Evolutionary conservation across 2,888 invertebrate species (phyloP), one percentile per base, ranked within the genome.

Genomic region (Drosophila recens): DNA sequence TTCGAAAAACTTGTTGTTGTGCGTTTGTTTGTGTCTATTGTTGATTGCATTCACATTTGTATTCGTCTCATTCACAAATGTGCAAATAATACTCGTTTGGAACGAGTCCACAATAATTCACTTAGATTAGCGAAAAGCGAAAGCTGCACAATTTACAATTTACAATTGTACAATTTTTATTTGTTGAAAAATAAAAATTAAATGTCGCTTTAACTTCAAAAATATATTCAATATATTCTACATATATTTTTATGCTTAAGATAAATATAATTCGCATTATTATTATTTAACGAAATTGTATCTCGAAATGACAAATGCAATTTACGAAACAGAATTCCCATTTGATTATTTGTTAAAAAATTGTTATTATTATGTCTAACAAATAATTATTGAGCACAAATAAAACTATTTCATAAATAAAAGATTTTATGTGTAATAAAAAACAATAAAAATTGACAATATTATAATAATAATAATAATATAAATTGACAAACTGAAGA

Each of bases 381-480:
- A 36, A 40, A 33, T 45, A 53, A 72, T 53, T 75, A 67, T 66
- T 45, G 67, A 57, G 77, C 77, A 77, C 77, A 79, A 70, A 49
- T 54, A 45, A 62, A 57, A 27, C 23, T 68, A 79, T 82, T 87
- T 65, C 43, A 68, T 85, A 75, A 81, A 63, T 65, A 54, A 80
- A 67, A 66, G 80, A 57, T 77, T 86, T 53, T 86, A 85, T 85
- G 89, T 85, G 89, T 87, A 85, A 85, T 85, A 87, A 89, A 85
- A 79, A 54, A 58, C 45, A 23, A 40, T 45, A 33, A 70, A 75
- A 87, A 59, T 20, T 27, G 33, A 17, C 3, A 4, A 4, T n/a
- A 11, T 0, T 54, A 43, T 54, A 53, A n/a, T 4, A 8, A 3
- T 33, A 11, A 3, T 49, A n/a, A 6, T 17, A 11, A 1, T 2